Evolutionary conservation across 1,140 invertebrate genomes (phyloP).

Genomic region (Drosophila micromelanica): DNA sequence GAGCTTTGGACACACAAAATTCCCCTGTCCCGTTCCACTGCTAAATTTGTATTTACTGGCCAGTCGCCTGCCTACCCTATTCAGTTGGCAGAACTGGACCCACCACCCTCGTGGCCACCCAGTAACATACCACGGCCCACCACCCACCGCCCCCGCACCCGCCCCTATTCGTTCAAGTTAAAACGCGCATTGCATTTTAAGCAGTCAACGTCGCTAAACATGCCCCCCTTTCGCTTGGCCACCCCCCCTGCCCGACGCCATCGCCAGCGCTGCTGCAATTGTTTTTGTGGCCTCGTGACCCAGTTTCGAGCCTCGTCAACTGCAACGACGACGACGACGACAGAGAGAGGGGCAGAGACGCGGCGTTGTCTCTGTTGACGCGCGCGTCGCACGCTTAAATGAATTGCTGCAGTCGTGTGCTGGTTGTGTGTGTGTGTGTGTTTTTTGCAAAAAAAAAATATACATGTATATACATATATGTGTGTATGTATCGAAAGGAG

Average conservation of each 20-base stretch:
- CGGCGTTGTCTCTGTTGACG: conserved; percentile 24
- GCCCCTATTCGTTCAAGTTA: conserved; percentile 7
- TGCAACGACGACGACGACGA: conserved; percentile 62
- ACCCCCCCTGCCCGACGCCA: conserved; percentile 10
- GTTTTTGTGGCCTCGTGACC: conserved; percentile 84
- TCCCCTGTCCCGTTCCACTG: neutral
- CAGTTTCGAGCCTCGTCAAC: conserved; percentile 78
- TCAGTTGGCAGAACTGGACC: neutral
- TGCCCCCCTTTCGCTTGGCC: conserved; percentile 1
- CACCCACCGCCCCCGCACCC: no score
- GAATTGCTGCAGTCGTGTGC: conserved; percentile 50
- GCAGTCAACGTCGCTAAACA: conserved; percentile 29
- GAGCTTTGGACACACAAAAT: neutral
- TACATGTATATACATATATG: conserved; percentile 7
- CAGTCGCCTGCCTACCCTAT: neutral
- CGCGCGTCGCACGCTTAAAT: conserved; percentile 68
- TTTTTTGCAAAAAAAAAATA: conserved; percentile 35
- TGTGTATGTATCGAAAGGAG: conserved; percentile 29
- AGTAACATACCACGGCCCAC: no score
- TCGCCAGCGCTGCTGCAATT: conserved; percentile 59
- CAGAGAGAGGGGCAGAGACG: conserved; percentile 26
- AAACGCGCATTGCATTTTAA: conserved; percentile 70
- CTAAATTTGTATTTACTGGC: neutral
- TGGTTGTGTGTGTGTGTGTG: conserved; percentile 33
- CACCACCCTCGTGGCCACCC: conserved; percentile 8